A percentile compares a stretch with the other conserved stretches of the same genome.
These are phyloP conservation scores for Drosophila busckii DNA, from an alignment of 1,140 invertebrate species.

Conservation along the genomic window DNA sequence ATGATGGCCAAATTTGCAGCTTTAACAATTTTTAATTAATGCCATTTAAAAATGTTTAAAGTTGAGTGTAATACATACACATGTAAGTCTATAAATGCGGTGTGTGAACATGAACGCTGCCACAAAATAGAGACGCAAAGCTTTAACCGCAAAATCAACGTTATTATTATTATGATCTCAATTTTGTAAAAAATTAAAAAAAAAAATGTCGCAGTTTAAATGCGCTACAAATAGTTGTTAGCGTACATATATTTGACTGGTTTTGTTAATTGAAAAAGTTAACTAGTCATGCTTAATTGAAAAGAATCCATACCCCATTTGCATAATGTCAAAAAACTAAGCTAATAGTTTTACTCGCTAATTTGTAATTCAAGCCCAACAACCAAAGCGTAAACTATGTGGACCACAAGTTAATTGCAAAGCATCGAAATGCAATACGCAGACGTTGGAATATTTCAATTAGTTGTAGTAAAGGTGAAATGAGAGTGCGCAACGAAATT, in stretches of 20 bases:
- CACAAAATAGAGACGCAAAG: slow-evolving; percentile 30
- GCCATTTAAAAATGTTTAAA: slow-evolving; percentile 58
- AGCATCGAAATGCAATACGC: slow-evolving; percentile 66
- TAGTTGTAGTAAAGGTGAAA: slow-evolving; percentile 30
- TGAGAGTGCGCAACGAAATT: slow-evolving; percentile 1
- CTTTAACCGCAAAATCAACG: slow-evolving; percentile 35
- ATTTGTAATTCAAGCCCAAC: slow-evolving; percentile 59
- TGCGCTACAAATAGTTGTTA: too few species aligned
- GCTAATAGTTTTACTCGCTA: slow-evolving; percentile 45
- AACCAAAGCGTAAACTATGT: slow-evolving; percentile 6
- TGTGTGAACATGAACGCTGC: slow-evolving; percentile 65
- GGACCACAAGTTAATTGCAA: slow-evolving; percentile 70
- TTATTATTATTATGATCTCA: slow-evolving; percentile 57
- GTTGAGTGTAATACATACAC: slow-evolving; percentile 19
- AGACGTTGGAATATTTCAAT: slow-evolving; percentile 69
- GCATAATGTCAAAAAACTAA: slow-evolving; percentile 11
- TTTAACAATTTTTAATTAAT: slow-evolving; percentile 47
- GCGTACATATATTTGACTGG: too few species aligned
- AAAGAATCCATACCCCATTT: slow-evolving; percentile 5
- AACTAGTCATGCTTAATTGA: too few species aligned
- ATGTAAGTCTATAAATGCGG: slow-evolving; percentile 6
- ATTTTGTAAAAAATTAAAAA: slow-evolving; percentile 24
- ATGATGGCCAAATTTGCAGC: slow-evolving; percentile 17
- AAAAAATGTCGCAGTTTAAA: background rate
- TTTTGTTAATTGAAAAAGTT: too few species aligned